Evolutionary conservation across 2,113 vertebrate genomes (phyloP).

Genomic region (Puffinus mauretanicus): DNA sequence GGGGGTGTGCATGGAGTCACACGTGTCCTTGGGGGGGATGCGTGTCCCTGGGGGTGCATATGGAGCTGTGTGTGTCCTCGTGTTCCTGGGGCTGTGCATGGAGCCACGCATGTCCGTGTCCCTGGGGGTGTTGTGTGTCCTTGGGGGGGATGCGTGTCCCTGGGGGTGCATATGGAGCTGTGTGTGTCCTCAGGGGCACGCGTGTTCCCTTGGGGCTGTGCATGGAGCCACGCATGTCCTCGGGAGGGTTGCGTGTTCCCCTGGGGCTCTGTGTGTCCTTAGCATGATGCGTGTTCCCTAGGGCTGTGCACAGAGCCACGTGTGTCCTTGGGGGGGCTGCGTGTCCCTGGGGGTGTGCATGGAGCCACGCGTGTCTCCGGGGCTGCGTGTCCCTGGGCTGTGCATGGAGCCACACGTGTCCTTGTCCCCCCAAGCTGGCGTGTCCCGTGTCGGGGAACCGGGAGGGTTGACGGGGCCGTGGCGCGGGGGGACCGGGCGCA

Average conservation of each 20-base stretch:
- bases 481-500: no score
- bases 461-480: neutral
- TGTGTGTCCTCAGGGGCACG: accelerated
- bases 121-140: neutral
- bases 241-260: no score
- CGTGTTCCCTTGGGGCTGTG: no score
- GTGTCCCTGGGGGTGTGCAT: no score
- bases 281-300: no score
- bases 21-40: neutral
- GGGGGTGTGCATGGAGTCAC: no score
- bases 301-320: no score
- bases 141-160: neutral
- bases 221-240: neutral
- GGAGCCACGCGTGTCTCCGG: no score
- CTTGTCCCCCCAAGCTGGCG: neutral
- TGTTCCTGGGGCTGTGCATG: neutral
- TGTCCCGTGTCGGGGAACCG: neutral
- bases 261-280: no score
- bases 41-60: neutral
- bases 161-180: neutral
- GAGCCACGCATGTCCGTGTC: neutral
- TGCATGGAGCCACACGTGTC: no score
- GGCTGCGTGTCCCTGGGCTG: no score
- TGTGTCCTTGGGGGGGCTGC: no score
- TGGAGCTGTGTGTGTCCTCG: neutral